phyloP scores from a whole-genome alignment of 2,797 vertebrate species.

The Acridotheres tristis region DNA sequence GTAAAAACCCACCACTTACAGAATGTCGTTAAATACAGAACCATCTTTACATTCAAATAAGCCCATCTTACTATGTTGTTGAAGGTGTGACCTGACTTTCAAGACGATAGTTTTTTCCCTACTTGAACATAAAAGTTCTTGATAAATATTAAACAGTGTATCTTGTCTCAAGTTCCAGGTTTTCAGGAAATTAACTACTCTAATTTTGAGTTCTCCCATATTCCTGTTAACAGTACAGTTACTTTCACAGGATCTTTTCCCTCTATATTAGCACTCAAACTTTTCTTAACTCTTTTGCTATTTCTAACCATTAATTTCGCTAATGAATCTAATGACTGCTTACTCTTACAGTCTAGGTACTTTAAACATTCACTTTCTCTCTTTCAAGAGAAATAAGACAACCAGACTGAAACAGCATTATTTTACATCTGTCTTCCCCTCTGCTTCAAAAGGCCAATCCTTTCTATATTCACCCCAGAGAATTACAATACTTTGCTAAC shows the following conservation, averaged over 20 bases:
- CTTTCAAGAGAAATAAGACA: neutral
- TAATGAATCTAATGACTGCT: neutral
- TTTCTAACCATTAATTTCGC: neutral
- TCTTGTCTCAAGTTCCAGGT: neutral
- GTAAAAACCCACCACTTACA: neutral
- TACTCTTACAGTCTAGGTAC: neutral
- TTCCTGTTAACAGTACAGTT: neutral
- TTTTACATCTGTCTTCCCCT: neutral
- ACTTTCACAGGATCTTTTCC: neutral
- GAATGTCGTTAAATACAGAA: neutral
- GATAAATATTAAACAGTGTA: neutral
- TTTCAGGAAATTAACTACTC: neutral
- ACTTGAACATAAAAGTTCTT: neutral
- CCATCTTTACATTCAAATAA: neutral
- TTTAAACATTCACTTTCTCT: neutral
- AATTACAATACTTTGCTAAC: neutral
- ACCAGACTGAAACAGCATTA: neutral
- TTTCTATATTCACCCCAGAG: neutral
- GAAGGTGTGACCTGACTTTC: neutral
- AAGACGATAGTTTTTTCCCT: fast-evolving
- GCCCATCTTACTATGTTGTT: neutral
- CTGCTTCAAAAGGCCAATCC: neutral
- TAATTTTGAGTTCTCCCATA: neutral
- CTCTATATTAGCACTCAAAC: neutral
- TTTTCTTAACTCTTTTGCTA: neutral